Base-by-base conservation (phyloP, 2,797 vertebrate genomes). In the Oreonectes daqikongensis region DNA sequence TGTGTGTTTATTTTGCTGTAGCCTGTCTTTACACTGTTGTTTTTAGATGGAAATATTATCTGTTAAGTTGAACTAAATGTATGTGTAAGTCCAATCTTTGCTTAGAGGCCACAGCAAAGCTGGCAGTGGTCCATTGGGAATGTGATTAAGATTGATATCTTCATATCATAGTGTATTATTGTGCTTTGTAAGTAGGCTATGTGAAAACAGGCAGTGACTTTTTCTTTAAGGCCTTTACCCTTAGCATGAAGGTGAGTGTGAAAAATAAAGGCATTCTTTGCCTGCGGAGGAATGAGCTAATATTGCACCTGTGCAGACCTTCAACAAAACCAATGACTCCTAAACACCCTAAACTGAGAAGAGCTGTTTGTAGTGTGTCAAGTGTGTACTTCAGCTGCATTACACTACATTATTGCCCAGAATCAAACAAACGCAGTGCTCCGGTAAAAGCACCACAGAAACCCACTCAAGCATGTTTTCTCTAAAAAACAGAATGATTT, bases 231-330 rank as follows among this genome's bases (percentile, higher is more conserved):
- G 57, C 57, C 7, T 60, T 74, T 50, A 52, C 61, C 48, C 61
- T 74, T 75, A 75, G 72, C 72, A 42, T 44, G 61, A 66, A 74
- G 35, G 72, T 75, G 48, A 74, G 72, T 55, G 61, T 44, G 61
- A 53, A 65, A 74, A 74, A 65, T 53, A 74, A 74, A 64, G 63
- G 24, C 35, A 11, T 53, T 65, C 24, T 7, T 74, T 65, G 48
- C 72, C 72, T 55, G 48, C 32, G 50, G 72, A 65, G 61, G 24
- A 64, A 74, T 22, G 72, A 65, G 48, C 32, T 66, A 66, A 75
- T 66, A 66, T 30, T 42, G 50, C 61, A 74, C 50, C 24, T 55
- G 72, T 44, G 61, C 71, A 28, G 44, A 15, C 30, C 61, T 65
- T 50, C 12, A 74, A 7, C 22, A 42, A 42, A 65, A 50, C 9